phyloP scores from a whole-genome alignment of 2,113 vertebrate species.

The Notothenia rossii region DNA sequence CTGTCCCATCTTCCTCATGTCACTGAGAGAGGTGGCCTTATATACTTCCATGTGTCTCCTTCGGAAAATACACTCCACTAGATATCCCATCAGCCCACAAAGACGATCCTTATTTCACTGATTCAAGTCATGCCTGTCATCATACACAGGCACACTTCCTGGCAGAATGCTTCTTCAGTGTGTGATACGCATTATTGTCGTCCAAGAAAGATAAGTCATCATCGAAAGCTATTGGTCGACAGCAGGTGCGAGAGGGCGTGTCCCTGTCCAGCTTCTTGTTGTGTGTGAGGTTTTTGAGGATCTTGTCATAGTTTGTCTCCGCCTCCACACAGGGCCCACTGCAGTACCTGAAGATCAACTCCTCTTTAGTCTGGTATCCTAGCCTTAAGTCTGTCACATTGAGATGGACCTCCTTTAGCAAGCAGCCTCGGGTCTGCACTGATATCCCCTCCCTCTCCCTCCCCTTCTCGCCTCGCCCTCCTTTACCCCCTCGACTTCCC shows the following conservation, averaged over 20 bases:
- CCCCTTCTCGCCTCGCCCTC: constrained; percentile 78
- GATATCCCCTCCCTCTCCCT: constrained; percentile 80
- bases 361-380: constrained; percentile 97
- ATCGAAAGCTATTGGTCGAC: constrained; percentile 94
- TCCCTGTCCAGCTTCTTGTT: constrained; percentile 94
- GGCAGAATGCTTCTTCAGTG: constrained; percentile 97
- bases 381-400: constrained; percentile 97
- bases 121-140: constrained; percentile 52
- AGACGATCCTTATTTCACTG: constrained; percentile 35
- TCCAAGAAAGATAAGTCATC: constrained; percentile 97
- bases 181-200: constrained; percentile 95
- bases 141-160: constrained; percentile 95
- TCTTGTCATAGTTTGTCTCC: constrained; percentile 97
- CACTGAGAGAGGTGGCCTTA: background rate
- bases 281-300: constrained; percentile 96
- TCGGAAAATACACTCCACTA: constrained; percentile 18
- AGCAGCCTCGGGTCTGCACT: constrained; percentile 89
- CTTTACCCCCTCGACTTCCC: constrained; percentile 73
- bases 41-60: constrained; percentile 24
- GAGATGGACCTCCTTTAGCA: constrained; percentile 94
- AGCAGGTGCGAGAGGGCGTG: constrained; percentile 91
- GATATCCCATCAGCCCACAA: constrained; percentile 23
- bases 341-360: constrained; percentile 97
- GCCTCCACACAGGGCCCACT: constrained; percentile 93
- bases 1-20: constrained; percentile 20